Conservation (phyloP, 2,797 vertebrate species). For the Brotula barbata region DNA sequence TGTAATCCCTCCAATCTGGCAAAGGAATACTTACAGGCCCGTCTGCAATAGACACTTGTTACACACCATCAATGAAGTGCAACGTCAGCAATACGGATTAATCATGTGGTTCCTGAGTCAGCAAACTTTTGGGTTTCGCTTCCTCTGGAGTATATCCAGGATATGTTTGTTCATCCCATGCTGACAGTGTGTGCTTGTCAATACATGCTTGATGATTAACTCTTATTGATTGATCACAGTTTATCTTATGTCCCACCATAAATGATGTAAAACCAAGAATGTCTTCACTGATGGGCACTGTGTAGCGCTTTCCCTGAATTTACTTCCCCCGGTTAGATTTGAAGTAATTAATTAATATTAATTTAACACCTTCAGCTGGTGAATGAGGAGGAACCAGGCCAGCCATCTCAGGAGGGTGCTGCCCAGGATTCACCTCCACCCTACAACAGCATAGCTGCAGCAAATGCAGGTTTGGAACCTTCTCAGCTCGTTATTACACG, state of each 20-base stretch:
- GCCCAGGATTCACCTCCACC: slow-evolving; percentile 88
- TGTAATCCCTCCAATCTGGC: neutral
- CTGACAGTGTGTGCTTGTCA: neutral
- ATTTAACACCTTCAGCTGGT: slow-evolving; percentile 85
- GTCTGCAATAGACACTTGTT: slow-evolving; percentile 32
- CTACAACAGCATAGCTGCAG: slow-evolving; percentile 90
- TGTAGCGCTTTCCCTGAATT: no score
- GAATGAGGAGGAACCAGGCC: slow-evolving; percentile 89
- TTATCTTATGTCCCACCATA: no score
- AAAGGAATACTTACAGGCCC: neutral
- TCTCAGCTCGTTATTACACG: neutral
- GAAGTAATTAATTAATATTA: slow-evolving; percentile 28
- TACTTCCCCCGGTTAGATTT: no score
- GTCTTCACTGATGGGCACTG: no score
- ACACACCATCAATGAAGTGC: slow-evolving; percentile 2
- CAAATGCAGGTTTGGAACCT: slow-evolving; percentile 81
- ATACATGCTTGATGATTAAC: neutral
- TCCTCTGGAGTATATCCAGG: no score
- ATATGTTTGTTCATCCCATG: no score
- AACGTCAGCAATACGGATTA: neutral
- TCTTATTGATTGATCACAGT: neutral
- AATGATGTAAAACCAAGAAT: neutral
- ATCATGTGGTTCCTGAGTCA: neutral
- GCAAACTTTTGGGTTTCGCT: neutral
- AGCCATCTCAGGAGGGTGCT: slow-evolving; percentile 71